Conservation (phyloP, 2,888 invertebrate genomes). For the Oeneis ivallda region DNA sequence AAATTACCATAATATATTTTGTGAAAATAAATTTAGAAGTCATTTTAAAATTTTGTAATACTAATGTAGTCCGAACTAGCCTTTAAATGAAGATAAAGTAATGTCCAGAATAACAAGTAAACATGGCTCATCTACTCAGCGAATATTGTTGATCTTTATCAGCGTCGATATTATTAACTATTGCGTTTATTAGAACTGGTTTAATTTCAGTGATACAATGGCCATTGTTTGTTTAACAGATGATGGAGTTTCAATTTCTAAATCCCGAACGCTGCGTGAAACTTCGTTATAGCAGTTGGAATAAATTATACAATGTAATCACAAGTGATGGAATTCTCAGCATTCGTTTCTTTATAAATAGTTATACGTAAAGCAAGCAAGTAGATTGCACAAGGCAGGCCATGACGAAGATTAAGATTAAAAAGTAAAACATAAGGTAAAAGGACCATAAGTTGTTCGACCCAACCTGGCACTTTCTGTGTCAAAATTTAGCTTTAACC, state of each 20-base stretch:
- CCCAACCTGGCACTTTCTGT: too few relatives aligned
- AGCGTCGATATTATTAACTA: slow-evolving; percentile 34
- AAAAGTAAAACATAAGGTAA: too few relatives aligned
- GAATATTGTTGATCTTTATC: slow-evolving; percentile 33
- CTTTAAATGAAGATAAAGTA: background rate
- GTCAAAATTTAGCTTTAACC: too few relatives aligned
- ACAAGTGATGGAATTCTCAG: background rate
- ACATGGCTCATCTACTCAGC: slow-evolving; percentile 18
- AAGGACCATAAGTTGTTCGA: too few relatives aligned
- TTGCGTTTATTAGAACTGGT: slow-evolving; percentile 34
- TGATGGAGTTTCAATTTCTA: slow-evolving; percentile 31
- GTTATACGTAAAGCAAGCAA: too few relatives aligned
- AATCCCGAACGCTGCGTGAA: slow-evolving; percentile 12
- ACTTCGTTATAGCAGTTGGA: background rate
- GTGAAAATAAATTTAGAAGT: too few relatives aligned
- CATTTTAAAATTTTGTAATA: background rate
- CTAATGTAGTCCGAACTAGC: too few relatives aligned
- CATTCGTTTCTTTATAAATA: background rate
- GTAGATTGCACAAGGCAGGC: too few relatives aligned
- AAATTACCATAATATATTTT: too few relatives aligned
- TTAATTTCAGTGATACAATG: slow-evolving; percentile 37
- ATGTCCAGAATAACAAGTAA: slow-evolving; percentile 10
- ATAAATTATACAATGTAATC: slow-evolving; percentile 1
- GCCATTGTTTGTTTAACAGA: slow-evolving; percentile 40
- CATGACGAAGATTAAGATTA: too few relatives aligned